Percentiles rank a stretch among this genome's conserved stretches.
Conservation (phyloP, 2,888 invertebrate genomes). For the Xanthorhoe spadicearia region DNA sequence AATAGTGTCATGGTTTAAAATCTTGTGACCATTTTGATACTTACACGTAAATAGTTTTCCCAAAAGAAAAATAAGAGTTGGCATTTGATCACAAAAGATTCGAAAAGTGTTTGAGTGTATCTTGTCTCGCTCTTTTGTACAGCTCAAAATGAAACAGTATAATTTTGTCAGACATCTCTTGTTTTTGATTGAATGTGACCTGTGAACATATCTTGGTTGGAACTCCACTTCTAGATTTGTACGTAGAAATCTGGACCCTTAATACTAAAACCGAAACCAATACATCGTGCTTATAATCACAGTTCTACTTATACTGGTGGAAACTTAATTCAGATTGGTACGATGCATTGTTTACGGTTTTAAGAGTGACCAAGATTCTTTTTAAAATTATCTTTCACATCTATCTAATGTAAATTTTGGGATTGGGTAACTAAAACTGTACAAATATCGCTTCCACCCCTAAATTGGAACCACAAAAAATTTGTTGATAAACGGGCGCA, state of each 20-base stretch:
- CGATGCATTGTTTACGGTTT: background rate
- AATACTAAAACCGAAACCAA: too few relatives aligned
- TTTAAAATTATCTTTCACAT: constrained; percentile 26
- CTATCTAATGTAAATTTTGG: constrained; percentile 13
- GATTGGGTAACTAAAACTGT: constrained; percentile 2
- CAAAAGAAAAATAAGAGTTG: background rate
- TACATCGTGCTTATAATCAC: too few relatives aligned
- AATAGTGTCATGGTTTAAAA: too few relatives aligned
- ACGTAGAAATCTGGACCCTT: constrained; percentile 2
- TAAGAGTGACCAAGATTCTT: background rate
- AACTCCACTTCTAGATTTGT: constrained; percentile 17
- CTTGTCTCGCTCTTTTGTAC: constrained; percentile 4
- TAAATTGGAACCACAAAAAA: background rate
- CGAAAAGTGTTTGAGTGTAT: background rate
- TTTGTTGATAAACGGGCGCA: constrained; percentile 19
- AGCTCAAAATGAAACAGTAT: constrained; percentile 2
- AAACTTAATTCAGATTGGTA: too few relatives aligned
- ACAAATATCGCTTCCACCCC: constrained; percentile 1
- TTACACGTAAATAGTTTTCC: background rate
- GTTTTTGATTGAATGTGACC: constrained; percentile 17
- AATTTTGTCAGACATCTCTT: background rate
- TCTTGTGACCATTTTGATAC: too few relatives aligned
- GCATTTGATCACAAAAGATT: background rate
- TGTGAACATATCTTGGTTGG: constrained; percentile 11
- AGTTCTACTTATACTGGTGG: too few relatives aligned